These are phyloP conservation scores for Xiphophorus birchmanni DNA, from an alignment of 2,797 vertebrate genomes.

Conservation along the genomic window DNA sequence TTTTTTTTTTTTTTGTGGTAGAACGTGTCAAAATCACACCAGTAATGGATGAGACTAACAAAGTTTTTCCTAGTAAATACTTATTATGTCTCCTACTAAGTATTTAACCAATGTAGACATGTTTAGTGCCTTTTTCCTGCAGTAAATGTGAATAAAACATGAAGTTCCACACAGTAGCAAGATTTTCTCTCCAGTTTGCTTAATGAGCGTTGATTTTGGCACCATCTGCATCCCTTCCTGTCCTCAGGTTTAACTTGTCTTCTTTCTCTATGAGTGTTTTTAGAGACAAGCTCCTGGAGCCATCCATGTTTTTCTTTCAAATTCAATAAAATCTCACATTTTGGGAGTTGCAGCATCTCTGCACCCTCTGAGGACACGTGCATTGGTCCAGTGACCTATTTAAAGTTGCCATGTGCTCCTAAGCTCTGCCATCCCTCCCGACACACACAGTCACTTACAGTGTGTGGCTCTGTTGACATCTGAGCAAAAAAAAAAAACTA, in stretches of 20 bases:
- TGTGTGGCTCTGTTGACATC: slow-evolving; percentile 63
- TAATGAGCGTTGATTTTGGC: slow-evolving; percentile 60
- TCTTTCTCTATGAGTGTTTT: slow-evolving; percentile 67
- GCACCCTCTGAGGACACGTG: slow-evolving; percentile 75
- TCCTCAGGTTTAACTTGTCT: slow-evolving; percentile 73
- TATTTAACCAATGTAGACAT: background rate
- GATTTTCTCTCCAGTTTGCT: slow-evolving; percentile 56
- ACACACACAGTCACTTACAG: slow-evolving; percentile 53
- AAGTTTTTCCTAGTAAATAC: background rate
- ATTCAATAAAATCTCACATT: slow-evolving; percentile 76
- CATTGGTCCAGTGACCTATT: slow-evolving; percentile 80
- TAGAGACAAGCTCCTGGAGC: slow-evolving; percentile 69
- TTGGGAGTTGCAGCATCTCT: slow-evolving; percentile 52
- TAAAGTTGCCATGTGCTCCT: slow-evolving; percentile 73
- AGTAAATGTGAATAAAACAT: slow-evolving; percentile 32
- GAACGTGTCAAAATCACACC: background rate
- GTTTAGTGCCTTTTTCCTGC: background rate
- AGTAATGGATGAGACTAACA: background rate
- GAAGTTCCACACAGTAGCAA: slow-evolving; percentile 31
- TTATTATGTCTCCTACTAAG: too few relatives aligned
- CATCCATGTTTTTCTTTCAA: slow-evolving; percentile 72
- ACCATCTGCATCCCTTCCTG: slow-evolving; percentile 72
- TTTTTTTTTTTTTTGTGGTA: background rate
- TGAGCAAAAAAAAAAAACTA: slow-evolving; percentile 70
- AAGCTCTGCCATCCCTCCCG: slow-evolving; percentile 47